Conservation (phyloP, 2,113 vertebrate genomes). For the Myotis davidii region DNA sequence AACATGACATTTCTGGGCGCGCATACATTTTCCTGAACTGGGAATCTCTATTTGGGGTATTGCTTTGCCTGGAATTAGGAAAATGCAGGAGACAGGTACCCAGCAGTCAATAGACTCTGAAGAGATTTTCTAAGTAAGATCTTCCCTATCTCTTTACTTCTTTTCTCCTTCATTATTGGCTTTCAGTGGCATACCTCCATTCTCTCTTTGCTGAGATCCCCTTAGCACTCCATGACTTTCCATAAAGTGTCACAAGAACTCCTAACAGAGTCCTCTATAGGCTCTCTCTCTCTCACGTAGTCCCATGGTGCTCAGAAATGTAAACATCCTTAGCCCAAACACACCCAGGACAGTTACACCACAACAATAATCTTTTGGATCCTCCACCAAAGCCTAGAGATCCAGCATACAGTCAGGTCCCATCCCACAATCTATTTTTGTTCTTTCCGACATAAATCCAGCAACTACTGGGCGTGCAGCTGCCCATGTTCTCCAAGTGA, state of each 20-base stretch:
- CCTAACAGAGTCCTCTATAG: not conserved
- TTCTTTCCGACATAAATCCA: not conserved
- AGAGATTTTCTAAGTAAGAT: not conserved
- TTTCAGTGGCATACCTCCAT: not conserved
- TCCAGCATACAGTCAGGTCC: not conserved
- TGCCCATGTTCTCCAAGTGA: not conserved
- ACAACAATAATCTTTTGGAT: not conserved
- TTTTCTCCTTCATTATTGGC: not conserved
- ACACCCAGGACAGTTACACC: not conserved
- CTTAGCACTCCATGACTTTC: not conserved
- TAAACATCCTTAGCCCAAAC: not conserved
- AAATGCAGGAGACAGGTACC: not conserved
- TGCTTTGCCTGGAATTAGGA: not conserved
- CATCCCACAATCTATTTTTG: not conserved
- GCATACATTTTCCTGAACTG: not conserved
- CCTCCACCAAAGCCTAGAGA: not conserved
- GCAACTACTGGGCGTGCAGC: not conserved
- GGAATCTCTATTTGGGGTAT: not conserved
- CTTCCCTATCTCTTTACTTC: not conserved
- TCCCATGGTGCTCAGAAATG: not conserved
- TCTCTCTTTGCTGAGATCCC: not conserved
- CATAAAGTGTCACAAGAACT: not conserved
- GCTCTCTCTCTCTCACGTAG: not conserved
- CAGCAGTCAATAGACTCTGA: not conserved
- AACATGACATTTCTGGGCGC: not conserved